phyloP scores from a whole-genome alignment of 2,797 vertebrate genomes.

The Remorina albescens region DNA sequence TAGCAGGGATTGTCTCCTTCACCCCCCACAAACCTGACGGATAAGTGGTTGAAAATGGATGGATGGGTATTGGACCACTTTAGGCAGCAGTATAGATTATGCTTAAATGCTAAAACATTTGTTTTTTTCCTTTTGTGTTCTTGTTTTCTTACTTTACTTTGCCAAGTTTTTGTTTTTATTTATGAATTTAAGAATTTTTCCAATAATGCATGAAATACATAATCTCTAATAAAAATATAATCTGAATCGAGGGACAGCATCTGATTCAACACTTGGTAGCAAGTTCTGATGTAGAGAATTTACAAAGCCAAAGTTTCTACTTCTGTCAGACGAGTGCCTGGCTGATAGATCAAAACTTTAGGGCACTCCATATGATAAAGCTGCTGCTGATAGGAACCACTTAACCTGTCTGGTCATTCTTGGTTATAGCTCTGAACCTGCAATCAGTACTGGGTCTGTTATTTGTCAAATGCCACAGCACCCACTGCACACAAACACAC shows the following conservation, averaged over 20 bases:
- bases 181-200: neutral
- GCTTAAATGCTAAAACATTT: neutral
- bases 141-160: neutral
- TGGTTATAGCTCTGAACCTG: slow-evolving; percentile 71
- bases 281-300: slow-evolving; percentile 18
- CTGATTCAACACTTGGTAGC: slow-evolving; percentile 2
- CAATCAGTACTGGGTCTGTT: slow-evolving; percentile 76
- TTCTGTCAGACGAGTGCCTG: slow-evolving; percentile 39
- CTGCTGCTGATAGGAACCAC: slow-evolving; percentile 78
- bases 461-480: slow-evolving; percentile 74
- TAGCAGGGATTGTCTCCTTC: no score
- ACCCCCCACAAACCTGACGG: no score
- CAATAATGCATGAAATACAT: neutral
- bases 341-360: slow-evolving; percentile 74
- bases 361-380: slow-evolving; percentile 68
- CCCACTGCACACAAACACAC: slow-evolving; percentile 43
- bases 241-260: no score
- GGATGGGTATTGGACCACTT: no score
- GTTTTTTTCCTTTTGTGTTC: neutral
- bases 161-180: neutral
- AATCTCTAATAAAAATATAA: neutral
- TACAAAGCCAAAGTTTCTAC: slow-evolving; percentile 16
- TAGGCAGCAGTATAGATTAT: neutral
- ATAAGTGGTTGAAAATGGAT: no score
- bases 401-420: slow-evolving; percentile 77